Conservation (phyloP, 2,113 vertebrate species). For the Acanthochromis polyacanthus region DNA sequence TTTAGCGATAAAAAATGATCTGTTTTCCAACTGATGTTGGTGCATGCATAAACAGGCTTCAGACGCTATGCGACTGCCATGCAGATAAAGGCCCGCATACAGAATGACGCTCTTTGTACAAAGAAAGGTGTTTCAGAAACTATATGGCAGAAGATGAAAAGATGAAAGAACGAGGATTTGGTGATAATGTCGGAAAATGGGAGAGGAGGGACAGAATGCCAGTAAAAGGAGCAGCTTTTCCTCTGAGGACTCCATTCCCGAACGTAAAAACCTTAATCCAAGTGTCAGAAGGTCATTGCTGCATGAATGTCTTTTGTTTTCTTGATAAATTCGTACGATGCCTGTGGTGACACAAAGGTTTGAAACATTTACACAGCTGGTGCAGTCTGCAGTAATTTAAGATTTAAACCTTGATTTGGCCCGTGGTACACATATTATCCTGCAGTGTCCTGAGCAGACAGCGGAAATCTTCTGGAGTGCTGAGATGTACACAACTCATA, state of each 20-base stretch:
- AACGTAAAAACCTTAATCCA: neutral
- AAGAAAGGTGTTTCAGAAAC: neutral
- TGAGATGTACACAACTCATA: neutral
- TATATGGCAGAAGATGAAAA: neutral
- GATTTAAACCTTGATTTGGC: constrained; percentile 23
- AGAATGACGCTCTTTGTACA: neutral
- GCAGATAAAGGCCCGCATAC: constrained; percentile 6
- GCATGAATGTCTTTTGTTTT: neutral
- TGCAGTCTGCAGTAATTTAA: neutral
- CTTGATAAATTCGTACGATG: neutral
- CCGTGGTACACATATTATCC: neutral
- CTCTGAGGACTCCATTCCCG: neutral
- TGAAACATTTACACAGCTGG: constrained; percentile 15
- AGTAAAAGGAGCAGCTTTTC: neutral
- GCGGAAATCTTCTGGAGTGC: neutral
- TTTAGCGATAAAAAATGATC: constrained; percentile 23
- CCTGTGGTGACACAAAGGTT: neutral
- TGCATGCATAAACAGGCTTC: constrained; percentile 26
- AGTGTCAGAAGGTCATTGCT: neutral
- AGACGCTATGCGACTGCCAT: constrained; percentile 28
- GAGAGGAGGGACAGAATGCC: neutral
- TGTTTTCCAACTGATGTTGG: constrained; percentile 11
- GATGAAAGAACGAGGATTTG: neutral
- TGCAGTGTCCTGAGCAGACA: neutral
- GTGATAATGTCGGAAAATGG: neutral